Conservation (phyloP, 2,888 invertebrate genomes). For the Eupithecia dodoneata region DNA sequence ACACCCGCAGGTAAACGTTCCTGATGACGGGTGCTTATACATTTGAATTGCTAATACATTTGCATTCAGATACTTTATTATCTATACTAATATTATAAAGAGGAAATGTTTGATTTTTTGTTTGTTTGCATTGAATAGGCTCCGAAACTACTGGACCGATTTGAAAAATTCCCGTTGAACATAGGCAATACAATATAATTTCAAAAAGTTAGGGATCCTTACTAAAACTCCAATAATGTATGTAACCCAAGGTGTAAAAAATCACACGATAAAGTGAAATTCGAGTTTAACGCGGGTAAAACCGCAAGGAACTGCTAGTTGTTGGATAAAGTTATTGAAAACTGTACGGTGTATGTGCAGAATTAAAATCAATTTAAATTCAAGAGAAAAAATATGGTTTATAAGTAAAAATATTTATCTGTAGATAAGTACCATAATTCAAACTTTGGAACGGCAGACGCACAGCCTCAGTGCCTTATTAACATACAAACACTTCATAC, state of each 20-base stretch:
- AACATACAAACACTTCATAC: constrained; percentile 71
- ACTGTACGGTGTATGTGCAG: not conserved
- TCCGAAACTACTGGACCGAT: too few species aligned
- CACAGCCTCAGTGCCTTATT: constrained; percentile 50
- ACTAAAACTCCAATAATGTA: too few species aligned
- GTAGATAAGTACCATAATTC: constrained; percentile 1
- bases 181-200: too few species aligned
- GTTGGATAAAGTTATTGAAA: constrained; percentile 16
- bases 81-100: too few species aligned
- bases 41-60: constrained; percentile 34
- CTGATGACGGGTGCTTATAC: constrained; percentile 16
- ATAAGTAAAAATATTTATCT: constrained; percentile 1
- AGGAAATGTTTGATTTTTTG: too few species aligned
- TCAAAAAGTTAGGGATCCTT: too few species aligned
- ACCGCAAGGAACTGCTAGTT: not conserved
- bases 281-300: too few species aligned
- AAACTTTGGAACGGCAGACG: constrained; percentile 26
- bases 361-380: not conserved
- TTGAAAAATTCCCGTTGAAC: too few species aligned
- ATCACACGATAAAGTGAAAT: too few species aligned
- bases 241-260: too few species aligned
- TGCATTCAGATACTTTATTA: constrained; percentile 22
- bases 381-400: not conserved
- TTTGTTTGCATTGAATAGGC: too few species aligned
- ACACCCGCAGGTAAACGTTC: not conserved